Evolutionary conservation across 2,888 invertebrate genomes (phyloP), one percentile per base, ranked within the genome.

Genomic region (Drosophila macrothrix): DNA sequence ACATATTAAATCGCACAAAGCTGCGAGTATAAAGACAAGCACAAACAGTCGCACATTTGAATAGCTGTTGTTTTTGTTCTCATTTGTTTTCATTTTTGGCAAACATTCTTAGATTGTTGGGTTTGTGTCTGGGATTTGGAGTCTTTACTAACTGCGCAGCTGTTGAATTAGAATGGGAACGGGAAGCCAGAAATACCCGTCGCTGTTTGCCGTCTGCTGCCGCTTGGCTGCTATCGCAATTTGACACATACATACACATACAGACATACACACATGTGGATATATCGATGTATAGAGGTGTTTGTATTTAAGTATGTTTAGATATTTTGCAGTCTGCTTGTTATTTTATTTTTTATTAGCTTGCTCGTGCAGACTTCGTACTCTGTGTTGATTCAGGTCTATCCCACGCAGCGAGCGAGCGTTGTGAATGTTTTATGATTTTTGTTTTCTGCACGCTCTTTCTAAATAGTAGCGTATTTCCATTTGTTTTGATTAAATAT

Each of bases 361-460:
- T 46, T 41, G 67, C 31, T 56, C 54, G 72, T 63, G 52, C 31
- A 41, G 52, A 50, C 52, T 53, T 39, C 50, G 46, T 54, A 37
- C 68, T 84, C 80, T 84, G 76, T 82, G 89, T 84, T 90, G 73
- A 78, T 84, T 80, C 62, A 59, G 55, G 73, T 60, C 58, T 59
- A 54, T 14, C 67, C 59, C 71, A 67, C 62, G 41, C 76, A 41
- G 41, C n/a, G 6, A 12, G 3, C 7, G 67, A n/a, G 53, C n/a
- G 10, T 46, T 56, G 16, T 50, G 37, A 54, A 61, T 68, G 50
- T 67, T 37, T 46, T 69, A 39, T 31, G 59, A 29, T 56, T 54
- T 82, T 63, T 82, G 84, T 82, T 82, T 79, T 89, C 29, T 41
- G 53, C 77, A 77, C 75, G 68, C 80, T 87, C 75, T 84, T 84